Evolutionary conservation across 2,888 invertebrate genomes (phyloP).

Genomic region (Chloroclystis v-ata): DNA sequence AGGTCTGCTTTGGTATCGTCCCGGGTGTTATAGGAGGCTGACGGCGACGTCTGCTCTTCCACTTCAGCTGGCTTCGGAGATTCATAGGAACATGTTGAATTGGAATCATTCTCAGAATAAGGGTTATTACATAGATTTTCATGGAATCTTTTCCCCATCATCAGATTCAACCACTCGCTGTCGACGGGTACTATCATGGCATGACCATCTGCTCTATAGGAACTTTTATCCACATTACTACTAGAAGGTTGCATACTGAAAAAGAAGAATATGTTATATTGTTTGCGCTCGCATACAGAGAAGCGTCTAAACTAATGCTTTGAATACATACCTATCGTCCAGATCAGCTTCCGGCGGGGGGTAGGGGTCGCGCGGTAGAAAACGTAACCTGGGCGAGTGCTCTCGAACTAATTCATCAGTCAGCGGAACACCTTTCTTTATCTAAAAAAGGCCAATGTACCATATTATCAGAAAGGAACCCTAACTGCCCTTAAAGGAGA

Average conservation of each 20-base stretch:
- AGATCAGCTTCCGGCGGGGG: slow-evolving; percentile 39
- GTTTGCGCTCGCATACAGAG: too few species aligned
- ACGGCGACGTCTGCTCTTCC: slow-evolving; percentile 76
- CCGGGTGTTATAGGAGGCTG: slow-evolving; percentile 62
- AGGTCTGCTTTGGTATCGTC: slow-evolving; percentile 68
- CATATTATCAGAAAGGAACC: too few species aligned
- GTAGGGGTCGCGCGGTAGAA: slow-evolving; percentile 55
- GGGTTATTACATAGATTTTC: slow-evolving; percentile 70
- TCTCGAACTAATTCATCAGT: slow-evolving; percentile 62
- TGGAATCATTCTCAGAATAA: slow-evolving; percentile 73
- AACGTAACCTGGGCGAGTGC: slow-evolving; percentile 61
- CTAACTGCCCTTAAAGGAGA: too few species aligned
- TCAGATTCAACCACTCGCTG: slow-evolving; percentile 78
- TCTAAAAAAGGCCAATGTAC: too few species aligned
- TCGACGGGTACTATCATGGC: slow-evolving; percentile 77
- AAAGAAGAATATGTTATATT: slow-evolving; percentile 23
- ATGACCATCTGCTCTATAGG: slow-evolving; percentile 64
- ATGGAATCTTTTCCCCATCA: slow-evolving; percentile 81
- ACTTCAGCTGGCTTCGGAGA: slow-evolving; percentile 59
- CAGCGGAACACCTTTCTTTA: slow-evolving; percentile 62
- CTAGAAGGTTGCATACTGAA: slow-evolving; percentile 70
- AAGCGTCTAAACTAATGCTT: too few species aligned
- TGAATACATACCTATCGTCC: slow-evolving; percentile 53
- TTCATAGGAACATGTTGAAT: slow-evolving; percentile 76
- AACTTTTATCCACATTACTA: slow-evolving; percentile 71